Evolutionary conservation across 2,113 vertebrate genomes (phyloP).

Genomic region (Tupaia chinensis): DNA sequence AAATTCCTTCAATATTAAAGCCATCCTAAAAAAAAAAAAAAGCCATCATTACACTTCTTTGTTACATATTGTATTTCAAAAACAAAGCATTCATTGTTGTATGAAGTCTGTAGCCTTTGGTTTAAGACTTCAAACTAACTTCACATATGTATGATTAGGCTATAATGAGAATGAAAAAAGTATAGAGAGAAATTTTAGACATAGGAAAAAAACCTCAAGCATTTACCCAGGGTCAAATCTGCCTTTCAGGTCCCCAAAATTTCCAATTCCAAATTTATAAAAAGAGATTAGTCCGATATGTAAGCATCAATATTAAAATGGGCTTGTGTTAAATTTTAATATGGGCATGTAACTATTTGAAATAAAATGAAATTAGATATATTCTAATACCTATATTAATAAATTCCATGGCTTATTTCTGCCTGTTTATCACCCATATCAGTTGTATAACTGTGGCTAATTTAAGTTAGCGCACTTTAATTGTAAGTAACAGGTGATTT

Average conservation of each 20-base stretch:
- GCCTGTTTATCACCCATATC: neutral
- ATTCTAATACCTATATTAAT: neutral
- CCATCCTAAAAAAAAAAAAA: neutral
- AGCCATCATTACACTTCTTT: neutral
- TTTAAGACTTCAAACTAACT: neutral
- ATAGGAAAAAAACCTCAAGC: neutral
- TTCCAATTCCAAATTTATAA: neutral
- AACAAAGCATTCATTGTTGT: neutral
- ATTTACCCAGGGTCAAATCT: neutral
- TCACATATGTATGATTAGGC: neutral
- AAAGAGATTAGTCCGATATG: neutral
- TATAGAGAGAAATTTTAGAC: neutral
- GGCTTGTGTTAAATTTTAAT: neutral
- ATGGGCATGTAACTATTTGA: neutral
- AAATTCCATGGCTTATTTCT: neutral
- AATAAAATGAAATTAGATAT: neutral
- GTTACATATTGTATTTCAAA: neutral
- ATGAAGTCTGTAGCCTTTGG: neutral
- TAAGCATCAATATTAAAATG: neutral
- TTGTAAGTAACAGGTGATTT: neutral
- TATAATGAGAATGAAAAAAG: neutral
- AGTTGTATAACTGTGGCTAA: neutral
- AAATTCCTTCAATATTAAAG: neutral
- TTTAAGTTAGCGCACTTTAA: neutral
- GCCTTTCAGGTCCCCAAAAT: neutral